Percentiles rank a stretch among this genome's conserved stretches.
Conservation (phyloP, 1,140 invertebrate genomes). For the Meloidogyne floridensis region DNA sequence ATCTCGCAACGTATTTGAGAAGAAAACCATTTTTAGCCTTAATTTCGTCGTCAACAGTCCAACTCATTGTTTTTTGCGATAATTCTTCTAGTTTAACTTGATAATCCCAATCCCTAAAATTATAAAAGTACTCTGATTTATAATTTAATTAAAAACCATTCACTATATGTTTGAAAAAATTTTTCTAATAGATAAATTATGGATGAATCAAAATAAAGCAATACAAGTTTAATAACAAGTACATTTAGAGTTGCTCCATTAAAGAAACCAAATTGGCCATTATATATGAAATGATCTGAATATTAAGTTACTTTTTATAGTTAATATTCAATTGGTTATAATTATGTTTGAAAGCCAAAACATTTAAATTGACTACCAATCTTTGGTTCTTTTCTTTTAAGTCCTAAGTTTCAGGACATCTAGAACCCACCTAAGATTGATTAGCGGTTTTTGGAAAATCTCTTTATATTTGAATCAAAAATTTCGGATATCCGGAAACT, state of each 20-base stretch:
- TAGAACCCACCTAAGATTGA: too few species aligned
- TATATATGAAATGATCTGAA: constrained; percentile 24
- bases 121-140: background rate
- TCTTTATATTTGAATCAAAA: too few species aligned
- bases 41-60: background rate
- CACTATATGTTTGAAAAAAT: constrained; percentile 12
- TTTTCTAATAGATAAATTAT: constrained; percentile 2
- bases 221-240: constrained; percentile 8
- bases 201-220: constrained; percentile 12
- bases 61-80: background rate
- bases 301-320: background rate
- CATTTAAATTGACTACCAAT: background rate
- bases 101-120: background rate
- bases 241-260: constrained; percentile 5
- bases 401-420: too few species aligned
- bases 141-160: background rate
- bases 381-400: too few species aligned
- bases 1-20: too few species aligned
- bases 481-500: too few species aligned
- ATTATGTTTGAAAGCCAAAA: background rate
- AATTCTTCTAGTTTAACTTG: background rate
- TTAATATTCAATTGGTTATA: too few species aligned
- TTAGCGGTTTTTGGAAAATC: too few species aligned
- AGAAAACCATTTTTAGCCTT: background rate
- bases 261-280: constrained; percentile 8